A percentile compares a stretch with the other conserved stretches of the same genome.
These are phyloP conservation scores for Leptoclinus maculatus DNA, from an alignment of 2,797 vertebrate species.

Conservation along the genomic window DNA sequence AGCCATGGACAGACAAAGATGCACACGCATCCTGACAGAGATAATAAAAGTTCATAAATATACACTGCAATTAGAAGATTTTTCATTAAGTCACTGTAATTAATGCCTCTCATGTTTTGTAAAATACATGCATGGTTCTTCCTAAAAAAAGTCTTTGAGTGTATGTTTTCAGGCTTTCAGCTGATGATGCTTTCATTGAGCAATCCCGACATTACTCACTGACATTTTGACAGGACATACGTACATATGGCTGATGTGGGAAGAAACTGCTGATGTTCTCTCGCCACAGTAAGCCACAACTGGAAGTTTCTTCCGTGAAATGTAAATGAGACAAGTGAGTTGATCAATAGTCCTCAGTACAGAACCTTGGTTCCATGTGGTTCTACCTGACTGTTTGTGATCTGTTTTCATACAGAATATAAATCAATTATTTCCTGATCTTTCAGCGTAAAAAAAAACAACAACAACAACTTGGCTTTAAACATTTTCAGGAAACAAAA, in stretches of 20 bases:
- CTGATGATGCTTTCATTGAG: not conserved
- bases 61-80: not conserved
- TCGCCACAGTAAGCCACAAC: not conserved
- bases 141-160: not conserved
- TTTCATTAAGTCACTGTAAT: not conserved
- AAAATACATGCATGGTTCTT: not conserved
- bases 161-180: not conserved
- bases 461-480: not conserved
- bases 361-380: not conserved
- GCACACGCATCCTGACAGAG: too few relatives aligned
- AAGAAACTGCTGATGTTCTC: not conserved
- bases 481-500: slow-evolving; percentile 50
- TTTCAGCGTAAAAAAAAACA: not conserved
- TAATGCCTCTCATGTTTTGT: not conserved
- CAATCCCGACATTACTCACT: not conserved
- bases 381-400: not conserved
- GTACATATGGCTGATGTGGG: not conserved
- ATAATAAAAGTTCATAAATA: not conserved
- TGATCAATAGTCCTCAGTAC: not conserved
- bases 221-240: slow-evolving; percentile 8
- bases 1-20: not conserved
- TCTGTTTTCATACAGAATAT: not conserved
- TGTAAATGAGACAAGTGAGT: not conserved
- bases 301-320: not conserved
- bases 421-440: not conserved